A percentile compares a stretch with the other conserved stretches of the same genome.
phyloP scores from a whole-genome alignment of 2,113 vertebrate genomes.

The Pelvicachromis taeniatus region DNA sequence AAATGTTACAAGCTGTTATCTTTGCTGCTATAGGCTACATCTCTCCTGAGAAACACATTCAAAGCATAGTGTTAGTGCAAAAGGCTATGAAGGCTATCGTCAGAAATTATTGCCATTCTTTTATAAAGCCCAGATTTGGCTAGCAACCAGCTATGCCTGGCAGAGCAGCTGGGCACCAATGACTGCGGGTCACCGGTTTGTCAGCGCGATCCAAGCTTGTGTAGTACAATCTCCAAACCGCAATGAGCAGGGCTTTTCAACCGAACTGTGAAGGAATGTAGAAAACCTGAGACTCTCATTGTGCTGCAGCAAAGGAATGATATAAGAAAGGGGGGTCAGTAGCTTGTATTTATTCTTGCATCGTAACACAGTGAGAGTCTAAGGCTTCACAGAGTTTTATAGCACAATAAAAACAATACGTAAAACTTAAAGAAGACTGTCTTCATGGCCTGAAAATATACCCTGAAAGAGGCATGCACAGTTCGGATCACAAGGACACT shows the following conservation, averaged over 20 bases:
- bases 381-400: constrained; percentile 18
- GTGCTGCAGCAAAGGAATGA: constrained; percentile 7
- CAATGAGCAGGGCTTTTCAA: constrained; percentile 13
- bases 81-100: background rate
- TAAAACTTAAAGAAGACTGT: constrained; percentile 15
- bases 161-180: constrained; percentile 25
- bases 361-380: constrained; percentile 47
- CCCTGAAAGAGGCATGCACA: constrained; percentile 60
- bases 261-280: constrained; percentile 27
- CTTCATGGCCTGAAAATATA: constrained; percentile 55
- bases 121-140: constrained; percentile 2
- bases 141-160: constrained; percentile 24
- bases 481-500: constrained; percentile 54
- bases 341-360: background rate
- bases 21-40: constrained; percentile 8
- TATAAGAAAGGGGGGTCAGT: background rate
- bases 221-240: background rate
- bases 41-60: constrained; percentile 26
- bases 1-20: background rate
- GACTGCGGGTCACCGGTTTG: constrained; percentile 18
- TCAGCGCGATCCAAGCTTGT: constrained; percentile 6
- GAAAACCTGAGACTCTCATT: constrained; percentile 45
- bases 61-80: constrained; percentile 26
- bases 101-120: background rate
- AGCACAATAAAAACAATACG: background rate